Percentiles rank a stretch among this genome's conserved stretches.
phyloP scores from a whole-genome alignment of 2,888 invertebrate genomes.

The Pseudococcus longispinus region DNA sequence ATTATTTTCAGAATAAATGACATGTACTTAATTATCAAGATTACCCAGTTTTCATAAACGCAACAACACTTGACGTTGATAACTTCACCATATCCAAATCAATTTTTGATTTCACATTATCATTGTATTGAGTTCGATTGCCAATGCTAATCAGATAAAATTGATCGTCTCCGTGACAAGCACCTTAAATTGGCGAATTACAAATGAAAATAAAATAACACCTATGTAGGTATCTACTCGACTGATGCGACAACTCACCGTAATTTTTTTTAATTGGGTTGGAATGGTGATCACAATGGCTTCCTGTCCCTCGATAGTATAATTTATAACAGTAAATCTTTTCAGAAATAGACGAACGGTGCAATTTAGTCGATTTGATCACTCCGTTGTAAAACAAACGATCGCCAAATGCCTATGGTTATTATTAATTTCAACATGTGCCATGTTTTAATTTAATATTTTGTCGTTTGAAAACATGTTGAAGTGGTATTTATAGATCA shows the following conservation, averaged over 20 bases:
- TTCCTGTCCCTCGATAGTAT: background rate
- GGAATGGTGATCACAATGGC: background rate
- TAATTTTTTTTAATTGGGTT: background rate
- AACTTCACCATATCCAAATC: background rate
- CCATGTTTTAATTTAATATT: no score
- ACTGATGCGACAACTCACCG: background rate
- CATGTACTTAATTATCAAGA: background rate
- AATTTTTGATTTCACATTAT: background rate
- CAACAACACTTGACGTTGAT: background rate
- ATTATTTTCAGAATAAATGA: no score
- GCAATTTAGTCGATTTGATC: background rate
- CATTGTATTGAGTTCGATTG: background rate
- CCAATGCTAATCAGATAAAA: background rate
- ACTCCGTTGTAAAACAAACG: background rate
- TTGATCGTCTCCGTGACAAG: conserved; percentile 13
- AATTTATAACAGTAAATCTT: background rate
- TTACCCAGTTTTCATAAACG: conserved; percentile 11
- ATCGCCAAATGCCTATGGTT: background rate
- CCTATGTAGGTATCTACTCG: background rate
- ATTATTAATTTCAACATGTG: background rate
- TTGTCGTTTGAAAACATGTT: no score
- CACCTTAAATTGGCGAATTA: background rate
- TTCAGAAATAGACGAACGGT: background rate
- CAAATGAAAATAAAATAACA: background rate
- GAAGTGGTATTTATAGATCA: background rate